Conservation (phyloP, 2,888 invertebrate species). For the Lepetodrilus schrolli region DNA sequence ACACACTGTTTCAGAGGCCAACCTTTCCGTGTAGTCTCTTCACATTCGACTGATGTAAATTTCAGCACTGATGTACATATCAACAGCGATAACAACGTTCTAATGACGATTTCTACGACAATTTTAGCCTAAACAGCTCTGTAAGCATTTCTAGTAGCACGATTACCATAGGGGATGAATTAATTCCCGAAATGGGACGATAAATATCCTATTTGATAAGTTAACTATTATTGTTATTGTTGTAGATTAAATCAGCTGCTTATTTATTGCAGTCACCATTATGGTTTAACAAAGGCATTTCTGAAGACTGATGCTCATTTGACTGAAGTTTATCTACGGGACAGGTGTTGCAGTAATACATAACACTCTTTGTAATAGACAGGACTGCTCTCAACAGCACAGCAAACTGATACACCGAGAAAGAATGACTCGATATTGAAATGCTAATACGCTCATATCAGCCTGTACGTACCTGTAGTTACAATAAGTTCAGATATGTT, state of each 20-base stretch:
- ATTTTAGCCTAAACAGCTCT: slow-evolving; percentile 26
- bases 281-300: slow-evolving; percentile 12
- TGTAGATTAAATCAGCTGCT: slow-evolving; percentile 23
- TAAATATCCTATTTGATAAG: slow-evolving; percentile 27
- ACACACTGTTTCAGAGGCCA: too few species aligned
- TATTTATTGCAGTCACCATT: slow-evolving; percentile 17
- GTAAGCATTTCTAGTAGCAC: slow-evolving; percentile 11
- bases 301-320: slow-evolving; percentile 23
- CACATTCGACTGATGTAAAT: background rate
- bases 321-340: background rate
- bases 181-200: slow-evolving; percentile 24
- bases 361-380: background rate
- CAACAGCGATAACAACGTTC: slow-evolving; percentile 12
- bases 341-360: slow-evolving; percentile 11
- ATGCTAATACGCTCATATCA: too few species aligned
- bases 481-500: too few species aligned
- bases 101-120: slow-evolving; percentile 16
- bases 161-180: slow-evolving; percentile 26
- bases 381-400: background rate
- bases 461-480: too few species aligned
- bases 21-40: background rate
- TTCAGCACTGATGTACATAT: slow-evolving; percentile 22
- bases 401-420: background rate
- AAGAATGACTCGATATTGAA: too few species aligned
- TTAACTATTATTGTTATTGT: slow-evolving; percentile 26